A percentile compares a stretch with the other conserved stretches of the same genome.
phyloP scores from a whole-genome alignment of 2,797 vertebrate species.

The Paratrypauchen microcephalus region DNA sequence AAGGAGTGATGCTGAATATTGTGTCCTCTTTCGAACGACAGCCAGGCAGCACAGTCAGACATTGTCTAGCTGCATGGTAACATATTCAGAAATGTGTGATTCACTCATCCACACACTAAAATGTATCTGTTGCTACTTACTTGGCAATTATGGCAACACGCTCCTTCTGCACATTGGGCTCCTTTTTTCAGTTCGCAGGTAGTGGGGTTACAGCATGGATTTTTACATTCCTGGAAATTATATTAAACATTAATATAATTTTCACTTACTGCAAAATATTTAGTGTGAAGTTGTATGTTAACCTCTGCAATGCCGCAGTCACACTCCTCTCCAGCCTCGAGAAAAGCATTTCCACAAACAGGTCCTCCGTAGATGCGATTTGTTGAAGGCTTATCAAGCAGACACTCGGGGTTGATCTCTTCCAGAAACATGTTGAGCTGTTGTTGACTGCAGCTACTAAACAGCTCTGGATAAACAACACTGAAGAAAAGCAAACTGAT shows the following conservation, averaged over 20 bases:
- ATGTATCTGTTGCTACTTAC: conserved; percentile 66
- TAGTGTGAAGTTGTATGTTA: too few species aligned
- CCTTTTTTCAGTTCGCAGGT: conserved; percentile 82
- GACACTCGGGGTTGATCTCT: conserved; percentile 76
- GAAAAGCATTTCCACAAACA: conserved; percentile 87
- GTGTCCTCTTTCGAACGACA: conserved; percentile 33
- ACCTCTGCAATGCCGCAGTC: conserved; percentile 88
- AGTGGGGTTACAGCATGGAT: conserved; percentile 89
- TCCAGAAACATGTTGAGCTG: conserved; percentile 82
- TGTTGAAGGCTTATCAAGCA: conserved; percentile 76
- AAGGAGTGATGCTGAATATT: conserved; percentile 46
- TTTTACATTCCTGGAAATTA: conserved; percentile 81
- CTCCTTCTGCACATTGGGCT: conserved; percentile 83
- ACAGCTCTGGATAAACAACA: conserved; percentile 77
- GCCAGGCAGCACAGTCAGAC: conserved; percentile 53
- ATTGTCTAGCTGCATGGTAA: conserved; percentile 50
- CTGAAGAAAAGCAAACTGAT: conserved; percentile 57
- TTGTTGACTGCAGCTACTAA: conserved; percentile 86
- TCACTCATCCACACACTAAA: conserved; percentile 34
- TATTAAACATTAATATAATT: neutral
- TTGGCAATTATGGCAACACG: conserved; percentile 88
- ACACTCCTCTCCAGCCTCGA: conserved; percentile 91
- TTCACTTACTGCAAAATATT: conserved; percentile 11
- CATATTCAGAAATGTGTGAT: conserved; percentile 45
- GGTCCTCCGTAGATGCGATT: conserved; percentile 82